A percentile compares a stretch with the other conserved stretches of the same genome.
phyloP scores from a whole-genome alignment of 2,888 invertebrate genomes.

The Cephonodes hylas region DNA sequence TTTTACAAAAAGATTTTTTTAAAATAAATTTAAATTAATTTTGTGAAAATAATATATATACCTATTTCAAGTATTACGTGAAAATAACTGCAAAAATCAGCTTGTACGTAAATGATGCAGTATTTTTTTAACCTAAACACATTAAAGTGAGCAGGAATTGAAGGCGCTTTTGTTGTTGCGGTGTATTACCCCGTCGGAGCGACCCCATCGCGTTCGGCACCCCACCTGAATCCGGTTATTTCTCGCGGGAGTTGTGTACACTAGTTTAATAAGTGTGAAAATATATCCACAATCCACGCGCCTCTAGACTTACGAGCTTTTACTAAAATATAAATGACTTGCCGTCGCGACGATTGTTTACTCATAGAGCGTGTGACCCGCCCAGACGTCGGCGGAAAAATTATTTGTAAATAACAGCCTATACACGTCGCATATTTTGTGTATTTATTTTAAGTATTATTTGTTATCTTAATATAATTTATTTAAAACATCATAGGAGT shows the following conservation, averaged over 20 bases:
- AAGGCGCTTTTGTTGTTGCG: constrained; percentile 16
- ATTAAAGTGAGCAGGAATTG: constrained; percentile 6
- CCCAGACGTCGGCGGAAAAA: neutral
- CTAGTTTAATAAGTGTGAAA: constrained; percentile 61
- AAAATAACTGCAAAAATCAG: too few species aligned
- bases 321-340: constrained; percentile 4
- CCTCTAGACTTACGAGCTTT: neutral
- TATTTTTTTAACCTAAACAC: neutral
- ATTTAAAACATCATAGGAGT: too few species aligned
- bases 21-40: neutral
- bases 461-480: too few species aligned
- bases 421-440: neutral
- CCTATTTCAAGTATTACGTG: too few species aligned
- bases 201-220: constrained; percentile 50
- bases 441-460: too few species aligned
- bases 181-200: constrained; percentile 41
- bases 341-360: neutral
- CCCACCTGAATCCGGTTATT: constrained; percentile 62
- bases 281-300: constrained; percentile 39
- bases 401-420: neutral
- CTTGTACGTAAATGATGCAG: neutral
- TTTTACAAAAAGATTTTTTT: neutral
- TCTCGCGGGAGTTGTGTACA: constrained; percentile 65
- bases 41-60: too few species aligned
- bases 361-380: neutral